Conservation (phyloP, 2,888 invertebrate species). For the Stratiomys singularior region DNA sequence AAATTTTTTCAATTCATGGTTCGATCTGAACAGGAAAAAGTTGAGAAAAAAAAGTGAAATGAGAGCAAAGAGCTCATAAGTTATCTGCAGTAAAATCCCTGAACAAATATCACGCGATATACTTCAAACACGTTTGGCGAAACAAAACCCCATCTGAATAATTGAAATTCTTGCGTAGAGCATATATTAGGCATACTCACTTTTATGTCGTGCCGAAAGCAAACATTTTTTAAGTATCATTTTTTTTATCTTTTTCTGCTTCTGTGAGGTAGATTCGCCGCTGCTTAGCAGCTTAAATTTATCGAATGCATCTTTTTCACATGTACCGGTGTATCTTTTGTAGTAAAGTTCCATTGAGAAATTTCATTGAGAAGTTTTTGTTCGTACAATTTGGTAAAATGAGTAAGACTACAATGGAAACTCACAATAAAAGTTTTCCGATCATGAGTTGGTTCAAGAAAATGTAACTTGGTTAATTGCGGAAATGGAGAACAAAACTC, state of each 20-base stretch:
- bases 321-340: neutral
- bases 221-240: conserved; percentile 1
- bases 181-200: neutral
- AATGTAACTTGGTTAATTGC: too few species aligned
- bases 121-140: conserved; percentile 12
- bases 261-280: neutral
- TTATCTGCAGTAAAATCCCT: neutral
- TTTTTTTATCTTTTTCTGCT: too few species aligned
- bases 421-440: too few species aligned
- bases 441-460: too few species aligned
- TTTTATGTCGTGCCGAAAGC: neutral
- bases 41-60: neutral
- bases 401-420: too few species aligned
- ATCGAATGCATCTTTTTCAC: neutral
- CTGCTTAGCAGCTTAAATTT: neutral
- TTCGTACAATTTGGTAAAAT: too few species aligned
- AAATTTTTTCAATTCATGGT: too few species aligned
- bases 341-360: neutral
- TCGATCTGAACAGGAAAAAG: too few species aligned
- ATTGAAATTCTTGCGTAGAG: conserved; percentile 14
- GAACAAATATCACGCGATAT: neutral
- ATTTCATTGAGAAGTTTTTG: too few species aligned
- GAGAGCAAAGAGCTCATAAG: neutral
- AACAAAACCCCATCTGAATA: neutral
- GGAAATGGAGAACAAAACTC: too few species aligned